Evolutionary conservation across 1,140 invertebrate genomes (phyloP).

Genomic region (Drosophila micromelanica): DNA sequence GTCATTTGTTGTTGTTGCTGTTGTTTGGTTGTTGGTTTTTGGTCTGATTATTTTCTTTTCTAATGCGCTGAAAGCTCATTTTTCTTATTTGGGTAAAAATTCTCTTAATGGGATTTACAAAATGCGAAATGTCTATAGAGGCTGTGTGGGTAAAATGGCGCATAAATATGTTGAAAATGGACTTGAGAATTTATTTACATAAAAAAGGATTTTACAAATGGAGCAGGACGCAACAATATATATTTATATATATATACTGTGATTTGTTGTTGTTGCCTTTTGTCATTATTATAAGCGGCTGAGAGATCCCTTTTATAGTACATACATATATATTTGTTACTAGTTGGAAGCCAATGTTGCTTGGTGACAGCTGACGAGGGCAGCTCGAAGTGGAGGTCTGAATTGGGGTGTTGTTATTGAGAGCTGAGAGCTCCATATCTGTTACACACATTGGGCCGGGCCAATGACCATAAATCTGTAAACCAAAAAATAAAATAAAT

Average conservation of each 20-base stretch:
- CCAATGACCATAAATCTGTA: constrained; percentile 65
- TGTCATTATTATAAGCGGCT: constrained; percentile 78
- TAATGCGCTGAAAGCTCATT: constrained; percentile 79
- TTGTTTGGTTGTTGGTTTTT: constrained; percentile 49
- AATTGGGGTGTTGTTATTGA: constrained; percentile 32
- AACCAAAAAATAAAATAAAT: constrained; percentile 23
- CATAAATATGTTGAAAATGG: constrained; percentile 82
- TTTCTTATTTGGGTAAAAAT: constrained; percentile 73
- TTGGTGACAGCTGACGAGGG: constrained; percentile 47
- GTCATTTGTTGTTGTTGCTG: constrained; percentile 17
- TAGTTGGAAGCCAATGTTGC: constrained; percentile 44
- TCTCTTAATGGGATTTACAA: constrained; percentile 77
- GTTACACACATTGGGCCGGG: constrained; percentile 50
- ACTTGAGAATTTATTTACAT: constrained; percentile 82
- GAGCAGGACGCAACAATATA: constrained; percentile 51
- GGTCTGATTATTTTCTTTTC: constrained; percentile 76
- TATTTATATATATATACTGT: constrained; percentile 16
- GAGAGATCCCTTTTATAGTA: constrained; percentile 67
- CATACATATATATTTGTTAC: neutral
- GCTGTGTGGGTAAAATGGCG: constrained; percentile 75
- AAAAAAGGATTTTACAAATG: constrained; percentile 81
- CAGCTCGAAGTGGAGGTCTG: neutral
- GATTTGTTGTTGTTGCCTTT: constrained; percentile 68
- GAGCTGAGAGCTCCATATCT: constrained; percentile 46
- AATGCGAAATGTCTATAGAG: constrained; percentile 33